Evolutionary conservation across 2,888 invertebrate species (phyloP).

Genomic region (Zaprionus obscuricornis): DNA sequence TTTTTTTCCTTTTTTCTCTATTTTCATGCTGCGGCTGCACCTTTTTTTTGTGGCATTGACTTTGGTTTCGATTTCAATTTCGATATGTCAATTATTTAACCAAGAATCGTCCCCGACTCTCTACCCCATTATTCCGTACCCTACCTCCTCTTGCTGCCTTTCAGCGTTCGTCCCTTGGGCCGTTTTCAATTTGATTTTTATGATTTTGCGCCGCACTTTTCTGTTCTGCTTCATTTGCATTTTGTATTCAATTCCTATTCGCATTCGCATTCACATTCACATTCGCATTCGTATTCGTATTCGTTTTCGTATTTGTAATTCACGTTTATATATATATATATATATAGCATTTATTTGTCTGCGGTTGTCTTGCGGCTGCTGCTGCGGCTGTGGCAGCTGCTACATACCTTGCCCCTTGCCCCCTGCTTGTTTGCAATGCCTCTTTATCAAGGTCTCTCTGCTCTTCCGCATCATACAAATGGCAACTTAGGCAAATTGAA

Average conservation of each 20-base stretch:
- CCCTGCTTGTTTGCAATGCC: too few relatives aligned
- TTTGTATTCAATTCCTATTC: conserved; percentile 68
- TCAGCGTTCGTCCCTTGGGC: conserved; percentile 33
- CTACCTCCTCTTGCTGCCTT: not conserved
- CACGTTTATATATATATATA: conserved; percentile 41
- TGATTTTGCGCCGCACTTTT: conserved; percentile 58
- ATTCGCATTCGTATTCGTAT: not conserved
- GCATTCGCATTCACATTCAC: conserved; percentile 31
- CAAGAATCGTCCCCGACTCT: not conserved
- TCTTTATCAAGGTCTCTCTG: not conserved
- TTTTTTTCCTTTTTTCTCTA: not conserved
- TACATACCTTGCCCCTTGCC: conserved; percentile 28
- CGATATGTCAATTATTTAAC: conserved; percentile 58
- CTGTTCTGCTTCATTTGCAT: conserved; percentile 67
- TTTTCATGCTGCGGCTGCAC: conserved; percentile 18
- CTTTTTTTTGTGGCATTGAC: conserved; percentile 27
- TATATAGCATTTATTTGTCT: conserved; percentile 41
- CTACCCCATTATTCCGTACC: not conserved
- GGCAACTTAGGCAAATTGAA: conserved; percentile 76
- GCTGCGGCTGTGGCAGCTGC: conserved; percentile 35
- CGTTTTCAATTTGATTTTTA: conserved; percentile 71
- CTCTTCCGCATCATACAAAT: conserved; percentile 25
- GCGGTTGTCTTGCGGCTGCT: conserved; percentile 42
- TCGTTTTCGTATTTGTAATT: conserved; percentile 40
- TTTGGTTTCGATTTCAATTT: conserved; percentile 45